phyloP scores from a whole-genome alignment of 2,888 invertebrate genomes.

The Polydrusus cervinus region DNA sequence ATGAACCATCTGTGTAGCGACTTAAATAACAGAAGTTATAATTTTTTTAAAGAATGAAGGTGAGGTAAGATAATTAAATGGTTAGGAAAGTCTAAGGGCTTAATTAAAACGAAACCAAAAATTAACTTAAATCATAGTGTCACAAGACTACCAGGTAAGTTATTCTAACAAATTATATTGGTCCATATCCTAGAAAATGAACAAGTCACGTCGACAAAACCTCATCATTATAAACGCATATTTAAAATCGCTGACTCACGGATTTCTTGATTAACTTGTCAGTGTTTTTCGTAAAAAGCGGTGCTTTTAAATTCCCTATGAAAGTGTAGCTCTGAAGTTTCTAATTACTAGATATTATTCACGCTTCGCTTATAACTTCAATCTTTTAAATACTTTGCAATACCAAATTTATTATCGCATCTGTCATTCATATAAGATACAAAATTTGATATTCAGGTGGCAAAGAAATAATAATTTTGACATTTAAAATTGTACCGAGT shows the following conservation, averaged over 20 bases:
- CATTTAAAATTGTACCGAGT: too few relatives aligned
- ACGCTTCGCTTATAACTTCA: conserved; percentile 58
- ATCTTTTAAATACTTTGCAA: conserved; percentile 46
- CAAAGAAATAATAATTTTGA: too few relatives aligned
- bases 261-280: conserved; percentile 70
- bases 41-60: not conserved
- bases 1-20: not conserved
- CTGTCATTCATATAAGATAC: not conserved
- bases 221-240: conserved; percentile 70
- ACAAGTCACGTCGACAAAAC: conserved; percentile 65
- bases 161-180: conserved; percentile 59
- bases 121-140: conserved; percentile 40
- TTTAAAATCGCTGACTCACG: conserved; percentile 68
- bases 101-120: conserved; percentile 39
- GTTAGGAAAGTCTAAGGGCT: conserved; percentile 15
- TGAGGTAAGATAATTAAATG: conserved; percentile 15
- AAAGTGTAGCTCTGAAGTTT: conserved; percentile 59
- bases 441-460: not conserved
- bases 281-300: conserved; percentile 69
- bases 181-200: conserved; percentile 58
- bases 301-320: conserved; percentile 63
- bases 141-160: conserved; percentile 28
- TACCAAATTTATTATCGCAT: not conserved
- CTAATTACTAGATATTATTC: conserved; percentile 64
- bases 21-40: conserved; percentile 3